Evolutionary conservation across 2,797 vertebrate species (phyloP).

Genomic region (Esox lucius): DNA sequence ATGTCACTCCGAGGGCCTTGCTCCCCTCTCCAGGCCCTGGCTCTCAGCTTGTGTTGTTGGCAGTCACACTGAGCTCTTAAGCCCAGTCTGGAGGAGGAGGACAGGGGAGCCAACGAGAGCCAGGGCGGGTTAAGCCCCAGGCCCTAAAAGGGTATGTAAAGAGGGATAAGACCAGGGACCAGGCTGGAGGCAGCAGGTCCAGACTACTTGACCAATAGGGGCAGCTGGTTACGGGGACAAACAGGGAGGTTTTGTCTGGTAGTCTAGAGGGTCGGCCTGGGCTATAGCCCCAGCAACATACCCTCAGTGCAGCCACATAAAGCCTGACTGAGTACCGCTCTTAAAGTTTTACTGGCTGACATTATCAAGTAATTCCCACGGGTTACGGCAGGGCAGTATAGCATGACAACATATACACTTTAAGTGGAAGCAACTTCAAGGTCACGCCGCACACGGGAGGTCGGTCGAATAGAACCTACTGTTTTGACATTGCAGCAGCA

Average conservation of each 20-base stretch:
- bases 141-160: background rate
- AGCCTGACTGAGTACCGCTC: conserved; percentile 52
- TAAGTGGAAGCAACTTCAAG: background rate
- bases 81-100: background rate
- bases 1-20: conserved; percentile 55
- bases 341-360: conserved; percentile 78
- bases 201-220: background rate
- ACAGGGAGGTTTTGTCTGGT: background rate
- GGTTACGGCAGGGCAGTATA: conserved; percentile 18
- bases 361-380: conserved; percentile 45
- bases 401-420: background rate
- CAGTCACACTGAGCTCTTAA: conserved; percentile 18
- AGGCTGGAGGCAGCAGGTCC: background rate
- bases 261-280: background rate
- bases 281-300: conserved; percentile 41
- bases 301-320: conserved; percentile 55
- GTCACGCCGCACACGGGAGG: conserved; percentile 8
- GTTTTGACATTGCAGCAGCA: too few species aligned
- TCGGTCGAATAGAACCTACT: too few species aligned
- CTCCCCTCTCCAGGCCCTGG: conserved; percentile 31
- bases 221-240: background rate
- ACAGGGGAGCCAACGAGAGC: background rate
- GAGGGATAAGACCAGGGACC: background rate
- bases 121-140: background rate
- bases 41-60: conserved; percentile 45